Percentiles rank a stretch among this genome's conserved stretches.
These are phyloP conservation scores for Gnathonemus longibarbis DNA, from an alignment of 2,113 vertebrate genomes.

Conservation along the genomic window DNA sequence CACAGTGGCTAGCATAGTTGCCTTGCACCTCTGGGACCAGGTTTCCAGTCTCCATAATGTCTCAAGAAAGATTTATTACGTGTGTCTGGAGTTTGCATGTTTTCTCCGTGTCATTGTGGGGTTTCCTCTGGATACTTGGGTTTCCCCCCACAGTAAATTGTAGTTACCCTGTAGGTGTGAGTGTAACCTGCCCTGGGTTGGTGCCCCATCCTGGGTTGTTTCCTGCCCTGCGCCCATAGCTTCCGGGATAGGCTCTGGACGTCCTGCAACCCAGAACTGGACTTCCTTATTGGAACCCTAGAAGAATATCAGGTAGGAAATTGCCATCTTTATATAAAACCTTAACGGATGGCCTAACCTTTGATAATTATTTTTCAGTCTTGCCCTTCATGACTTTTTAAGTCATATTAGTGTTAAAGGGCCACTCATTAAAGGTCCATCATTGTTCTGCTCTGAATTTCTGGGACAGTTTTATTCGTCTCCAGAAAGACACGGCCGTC, in stretches of 20 bases:
- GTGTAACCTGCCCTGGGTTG: background rate
- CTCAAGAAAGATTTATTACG: background rate
- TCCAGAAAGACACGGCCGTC: background rate
- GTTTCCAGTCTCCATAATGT: background rate
- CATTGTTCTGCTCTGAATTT: background rate
- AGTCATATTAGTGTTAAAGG: background rate
- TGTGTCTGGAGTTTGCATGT: background rate
- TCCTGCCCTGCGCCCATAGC: background rate
- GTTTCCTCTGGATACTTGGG: background rate
- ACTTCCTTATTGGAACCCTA: background rate
- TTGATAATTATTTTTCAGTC: background rate
- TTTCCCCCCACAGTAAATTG: background rate
- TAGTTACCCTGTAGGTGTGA: background rate
- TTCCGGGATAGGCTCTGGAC: background rate
- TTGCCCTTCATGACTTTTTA: background rate
- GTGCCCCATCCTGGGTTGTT: background rate
- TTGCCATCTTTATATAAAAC: background rate
- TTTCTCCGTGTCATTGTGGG: background rate
- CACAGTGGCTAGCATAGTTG: background rate
- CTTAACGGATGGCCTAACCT: background rate
- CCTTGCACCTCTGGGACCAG: background rate
- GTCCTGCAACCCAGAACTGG: background rate
- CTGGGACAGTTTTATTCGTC: background rate
- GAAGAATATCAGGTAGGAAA: background rate
- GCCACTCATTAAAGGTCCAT: background rate